Evolutionary conservation across 2,888 invertebrate genomes (phyloP).

Genomic region (Sturmia bella): DNA sequence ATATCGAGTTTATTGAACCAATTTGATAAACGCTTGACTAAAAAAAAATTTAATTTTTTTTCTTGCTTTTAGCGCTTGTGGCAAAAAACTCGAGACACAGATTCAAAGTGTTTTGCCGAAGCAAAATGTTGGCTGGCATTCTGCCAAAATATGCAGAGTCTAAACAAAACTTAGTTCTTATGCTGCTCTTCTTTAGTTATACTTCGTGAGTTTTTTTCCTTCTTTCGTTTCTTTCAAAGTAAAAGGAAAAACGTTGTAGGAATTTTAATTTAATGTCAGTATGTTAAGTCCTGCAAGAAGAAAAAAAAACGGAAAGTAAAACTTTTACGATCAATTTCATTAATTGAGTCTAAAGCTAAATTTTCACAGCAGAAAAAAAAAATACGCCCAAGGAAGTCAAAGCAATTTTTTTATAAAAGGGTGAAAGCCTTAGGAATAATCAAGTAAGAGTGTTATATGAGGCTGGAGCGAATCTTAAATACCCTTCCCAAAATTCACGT

Average conservation of each 20-base stretch:
- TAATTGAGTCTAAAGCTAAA: constrained; percentile 41
- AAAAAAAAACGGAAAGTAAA: constrained; percentile 19
- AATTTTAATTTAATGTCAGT: constrained; percentile 57
- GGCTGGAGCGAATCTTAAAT: no score
- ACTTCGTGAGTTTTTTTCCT: not conserved
- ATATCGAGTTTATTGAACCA: constrained; percentile 30
- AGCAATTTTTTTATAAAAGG: no score
- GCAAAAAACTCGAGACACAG: not conserved
- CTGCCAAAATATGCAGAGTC: constrained; percentile 38
- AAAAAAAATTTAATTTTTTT: constrained; percentile 16
- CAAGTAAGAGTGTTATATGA: no score
- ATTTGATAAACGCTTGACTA: constrained; percentile 27
- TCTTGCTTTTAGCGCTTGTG: not conserved
- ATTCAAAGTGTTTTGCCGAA: constrained; percentile 11
- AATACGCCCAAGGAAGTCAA: no score
- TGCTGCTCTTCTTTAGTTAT: not conserved
- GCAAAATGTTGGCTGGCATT: constrained; percentile 32
- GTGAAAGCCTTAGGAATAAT: no score
- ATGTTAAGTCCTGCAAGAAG: constrained; percentile 25
- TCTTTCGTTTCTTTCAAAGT: not conserved
- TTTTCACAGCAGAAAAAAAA: not conserved
- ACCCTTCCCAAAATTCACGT: no score
- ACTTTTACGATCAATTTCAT: constrained; percentile 62
- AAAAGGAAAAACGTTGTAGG: constrained; percentile 8
- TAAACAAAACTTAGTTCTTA: constrained; percentile 36